phyloP scores from a whole-genome alignment of 2,888 invertebrate genomes.

The Selenia dentaria region DNA sequence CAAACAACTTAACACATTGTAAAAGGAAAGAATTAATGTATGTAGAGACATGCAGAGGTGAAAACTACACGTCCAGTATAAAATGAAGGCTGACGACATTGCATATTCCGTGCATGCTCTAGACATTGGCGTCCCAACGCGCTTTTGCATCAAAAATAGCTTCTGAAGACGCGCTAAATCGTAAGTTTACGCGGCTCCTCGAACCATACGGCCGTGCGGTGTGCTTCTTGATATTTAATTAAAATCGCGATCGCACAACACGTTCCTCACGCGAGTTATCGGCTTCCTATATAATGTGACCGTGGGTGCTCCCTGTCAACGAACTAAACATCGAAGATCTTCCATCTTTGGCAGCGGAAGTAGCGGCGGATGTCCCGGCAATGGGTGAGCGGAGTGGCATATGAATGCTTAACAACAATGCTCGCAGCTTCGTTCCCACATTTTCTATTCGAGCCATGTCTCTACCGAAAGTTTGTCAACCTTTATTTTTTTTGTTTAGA shows the following conservation, averaged over 20 bases:
- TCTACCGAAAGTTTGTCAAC: constrained; percentile 81
- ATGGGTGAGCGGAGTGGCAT: constrained; percentile 79
- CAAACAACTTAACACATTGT: constrained; percentile 7
- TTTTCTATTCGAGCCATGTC: constrained; percentile 79
- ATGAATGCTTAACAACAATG: constrained; percentile 80
- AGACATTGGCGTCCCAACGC: constrained; percentile 82
- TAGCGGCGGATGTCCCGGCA: constrained; percentile 80
- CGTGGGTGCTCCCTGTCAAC: constrained; percentile 69
- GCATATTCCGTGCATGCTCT: constrained; percentile 84
- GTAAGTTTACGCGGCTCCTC: constrained; percentile 75
- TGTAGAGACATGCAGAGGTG: constrained; percentile 34
- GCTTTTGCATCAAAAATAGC: constrained; percentile 84
- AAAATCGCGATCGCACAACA: constrained; percentile 35
- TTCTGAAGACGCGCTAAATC: constrained; percentile 75
- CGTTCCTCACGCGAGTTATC: constrained; percentile 38
- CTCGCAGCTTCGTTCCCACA: constrained; percentile 70
- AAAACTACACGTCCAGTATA: constrained; percentile 48
- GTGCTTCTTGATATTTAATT: constrained; percentile 29
- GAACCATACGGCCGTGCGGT: constrained; percentile 66
- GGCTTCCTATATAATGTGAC: constrained; percentile 45
- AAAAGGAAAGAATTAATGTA: constrained; percentile 28
- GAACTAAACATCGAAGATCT: constrained; percentile 74
- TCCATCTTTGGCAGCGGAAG: constrained; percentile 84
- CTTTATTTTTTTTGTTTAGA: constrained; percentile 73
- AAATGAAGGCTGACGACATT: constrained; percentile 78